Base-by-base conservation (phyloP, 2,888 invertebrate genomes). In the Xestia c-nigrum region DNA sequence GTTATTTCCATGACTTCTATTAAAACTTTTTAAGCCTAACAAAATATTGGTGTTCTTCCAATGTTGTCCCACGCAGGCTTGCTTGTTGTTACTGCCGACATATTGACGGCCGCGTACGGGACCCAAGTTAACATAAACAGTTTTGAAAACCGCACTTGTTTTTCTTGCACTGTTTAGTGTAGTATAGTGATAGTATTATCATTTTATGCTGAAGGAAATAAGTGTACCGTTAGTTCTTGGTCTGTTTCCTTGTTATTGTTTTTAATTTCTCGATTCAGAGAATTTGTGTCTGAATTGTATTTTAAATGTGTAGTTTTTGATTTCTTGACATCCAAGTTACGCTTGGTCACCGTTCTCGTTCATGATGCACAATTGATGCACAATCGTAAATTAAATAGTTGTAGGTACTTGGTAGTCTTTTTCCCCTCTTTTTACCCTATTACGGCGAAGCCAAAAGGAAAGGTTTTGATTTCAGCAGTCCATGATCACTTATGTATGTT, bases 1-100 rank as follows among this genome's bases (percentile, higher is more conserved):
- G 85, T 78, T 87, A 84, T 86, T 85, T 74, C 82, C 84, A 85
- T 89, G 76, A 77, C 72, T 90, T 89, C 85, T 89, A 89, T 90
- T 89, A 90, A 90, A 91, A 91, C 88, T 91, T 91, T 88, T 85
- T 87, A 87, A 91, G 88, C 88, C 89, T 83, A 88, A 82, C 82
- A 86, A 83, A 85, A 87, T 88, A 88, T 88, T 83, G 80, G 64
- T 78, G 76, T 82, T 81, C 76, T 79, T 81, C 74, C 71, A 78
- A 76, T 88, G 81, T 80, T 86, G 80, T 77, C 55, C 55, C 50
- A 77, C 81, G 78, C 65, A 61, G 46, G 75, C 74, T 81, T 72
- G 81, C 63, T 72, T 81, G 82, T 83, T 87, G 67, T 87, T 83
- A 71, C 81, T 79, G 73, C 65, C 52, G 78, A 78, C 72, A 76